Evolutionary conservation across 2,888 invertebrate genomes (phyloP), one percentile per base, ranked within the genome.

Genomic region (Callyntrura guangdongensis): DNA sequence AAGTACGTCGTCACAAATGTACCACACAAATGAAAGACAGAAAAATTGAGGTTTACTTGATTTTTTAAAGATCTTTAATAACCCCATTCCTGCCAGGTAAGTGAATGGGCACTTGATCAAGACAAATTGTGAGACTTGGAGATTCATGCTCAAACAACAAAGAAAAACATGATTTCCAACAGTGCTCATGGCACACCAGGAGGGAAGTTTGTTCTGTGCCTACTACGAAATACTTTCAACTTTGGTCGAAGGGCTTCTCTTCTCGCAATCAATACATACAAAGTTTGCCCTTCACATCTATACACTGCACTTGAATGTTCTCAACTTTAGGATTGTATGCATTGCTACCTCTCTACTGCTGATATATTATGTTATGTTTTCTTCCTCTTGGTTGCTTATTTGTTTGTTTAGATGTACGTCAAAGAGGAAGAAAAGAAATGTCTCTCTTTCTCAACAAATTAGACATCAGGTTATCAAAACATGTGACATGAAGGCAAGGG

Each of bases 381-480:
- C 20, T 59, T 14, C 53, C n/a, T 56, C 56, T 45, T 20, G 64
- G 17, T 74, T 69, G 61, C 82, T 82, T 61, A 82, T 82, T 61
- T 82, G 45, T 82, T 82, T 86, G 69, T 72, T 90, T 90, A 25
- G 82, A 64, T 72, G 61, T 56, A 72, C 86, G 90, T 90, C 90
- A 90, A 81, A 90, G 47, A 56, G 22, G 74, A 86, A 86, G 86
- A 90, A 90, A 91, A 83, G 82, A 83, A 84, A 82, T 56, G 91
- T 87, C 83, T 87, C 74, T 74, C 72, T 86, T 87, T 86, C 56
- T 53, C 27, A 53, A 88, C 91, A 87, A 91, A 91, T 91, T 90
- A 86, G 86, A 61, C 27, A 86, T 79, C 89, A 85, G 61, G 84
- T 77, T 89, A 89, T 91, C 89, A 89, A 85, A 85, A 84, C 53